Conservation (phyloP, 2,888 invertebrate genomes). For the Sinotaia quadrata region DNA sequence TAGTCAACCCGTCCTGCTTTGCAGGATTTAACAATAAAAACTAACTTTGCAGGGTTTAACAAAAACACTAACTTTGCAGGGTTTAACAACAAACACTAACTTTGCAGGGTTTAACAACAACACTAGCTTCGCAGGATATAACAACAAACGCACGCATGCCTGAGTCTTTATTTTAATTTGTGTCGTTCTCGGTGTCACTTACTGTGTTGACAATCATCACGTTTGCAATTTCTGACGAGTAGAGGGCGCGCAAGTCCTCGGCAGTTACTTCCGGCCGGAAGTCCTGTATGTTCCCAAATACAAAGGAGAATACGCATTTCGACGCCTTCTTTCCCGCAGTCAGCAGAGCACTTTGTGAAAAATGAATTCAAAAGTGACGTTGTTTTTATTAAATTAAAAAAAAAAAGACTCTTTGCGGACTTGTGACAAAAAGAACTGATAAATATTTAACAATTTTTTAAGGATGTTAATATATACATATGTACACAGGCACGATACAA, state of each 20-base stretch:
- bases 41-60: too few relatives aligned
- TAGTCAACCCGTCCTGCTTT: too few relatives aligned
- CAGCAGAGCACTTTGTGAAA: conserved; percentile 80
- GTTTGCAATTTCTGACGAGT: conserved; percentile 83
- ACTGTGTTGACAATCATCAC: conserved; percentile 76
- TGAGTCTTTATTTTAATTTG: background rate
- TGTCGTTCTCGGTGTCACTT: conserved; percentile 61
- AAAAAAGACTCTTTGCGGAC: background rate
- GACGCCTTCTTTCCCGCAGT: conserved; percentile 86
- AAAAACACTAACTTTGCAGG: too few relatives aligned
- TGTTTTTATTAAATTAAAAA: background rate
- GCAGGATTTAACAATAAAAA: too few relatives aligned
- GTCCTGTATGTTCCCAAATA: conserved; percentile 90
- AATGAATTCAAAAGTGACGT: background rate
- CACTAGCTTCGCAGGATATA: too few relatives aligned
- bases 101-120: too few relatives aligned
- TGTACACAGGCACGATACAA: too few relatives aligned
- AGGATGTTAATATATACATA: too few relatives aligned
- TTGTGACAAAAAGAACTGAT: background rate
- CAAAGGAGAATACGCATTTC: conserved; percentile 92
- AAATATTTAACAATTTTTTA: too few relatives aligned
- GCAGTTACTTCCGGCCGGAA: conserved; percentile 87
- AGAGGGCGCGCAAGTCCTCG: conserved; percentile 84
- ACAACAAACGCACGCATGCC: too few relatives aligned
- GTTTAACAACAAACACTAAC: too few relatives aligned